A percentile compares a stretch with the other conserved stretches of the same genome.
Conservation (phyloP, 2,113 vertebrate genomes). For the Calyptommatus sinebrachiatus region DNA sequence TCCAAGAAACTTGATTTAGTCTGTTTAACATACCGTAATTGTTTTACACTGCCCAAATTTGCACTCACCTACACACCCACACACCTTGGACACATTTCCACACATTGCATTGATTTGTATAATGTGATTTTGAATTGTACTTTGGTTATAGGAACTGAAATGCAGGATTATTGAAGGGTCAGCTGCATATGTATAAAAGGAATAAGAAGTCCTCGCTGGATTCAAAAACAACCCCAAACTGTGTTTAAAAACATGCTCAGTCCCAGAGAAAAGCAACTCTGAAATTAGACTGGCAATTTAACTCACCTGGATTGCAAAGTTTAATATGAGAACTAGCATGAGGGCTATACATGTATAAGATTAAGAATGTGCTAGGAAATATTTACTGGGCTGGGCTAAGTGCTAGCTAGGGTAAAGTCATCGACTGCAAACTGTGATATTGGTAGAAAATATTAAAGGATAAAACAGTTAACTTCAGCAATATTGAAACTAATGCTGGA, state of each 20-base stretch:
- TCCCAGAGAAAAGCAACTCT: slow-evolving; percentile 59
- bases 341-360: slow-evolving; percentile 42
- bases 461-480: slow-evolving; percentile 10
- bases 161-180: no score
- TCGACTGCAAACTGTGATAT: slow-evolving; percentile 31
- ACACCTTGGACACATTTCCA: no score
- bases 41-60: no score
- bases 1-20: no score
- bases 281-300: slow-evolving; percentile 70
- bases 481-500: background rate
- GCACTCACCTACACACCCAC: no score
- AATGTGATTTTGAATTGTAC: no score
- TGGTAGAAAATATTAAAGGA: slow-evolving; percentile 35
- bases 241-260: slow-evolving; percentile 55
- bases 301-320: slow-evolving; percentile 65
- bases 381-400: slow-evolving; percentile 32
- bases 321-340: slow-evolving; percentile 65
- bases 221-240: slow-evolving; percentile 62
- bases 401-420: slow-evolving; percentile 34
- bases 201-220: slow-evolving; percentile 54
- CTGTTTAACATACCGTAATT: no score
- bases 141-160: no score
- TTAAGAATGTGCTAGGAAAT: slow-evolving; percentile 53
- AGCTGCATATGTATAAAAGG: slow-evolving; percentile 22
- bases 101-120: no score